Percentiles rank a stretch among this genome's conserved stretches.
phyloP scores from a whole-genome alignment of 2,888 invertebrate species.

The Diarsia rubi region DNA sequence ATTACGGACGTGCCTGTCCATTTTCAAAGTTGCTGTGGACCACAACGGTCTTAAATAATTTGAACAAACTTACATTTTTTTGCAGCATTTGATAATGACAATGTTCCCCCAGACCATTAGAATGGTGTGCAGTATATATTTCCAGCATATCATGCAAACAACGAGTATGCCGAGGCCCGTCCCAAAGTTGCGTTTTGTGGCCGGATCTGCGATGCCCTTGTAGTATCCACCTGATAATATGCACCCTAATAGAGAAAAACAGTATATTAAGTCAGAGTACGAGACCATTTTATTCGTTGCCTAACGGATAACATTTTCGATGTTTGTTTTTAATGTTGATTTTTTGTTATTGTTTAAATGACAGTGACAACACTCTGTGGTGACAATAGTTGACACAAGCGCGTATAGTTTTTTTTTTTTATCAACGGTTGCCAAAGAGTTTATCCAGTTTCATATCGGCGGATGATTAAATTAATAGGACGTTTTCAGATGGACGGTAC shows the following conservation, averaged over 20 bases:
- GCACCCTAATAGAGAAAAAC: constrained; percentile 81
- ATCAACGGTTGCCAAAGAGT: not conserved
- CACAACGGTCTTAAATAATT: not conserved
- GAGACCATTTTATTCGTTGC: constrained; percentile 62
- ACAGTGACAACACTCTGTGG: constrained; percentile 31
- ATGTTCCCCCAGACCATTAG: constrained; percentile 92
- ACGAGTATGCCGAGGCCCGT: constrained; percentile 91
- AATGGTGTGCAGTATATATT: constrained; percentile 90
- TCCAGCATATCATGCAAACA: constrained; percentile 91
- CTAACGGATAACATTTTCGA: constrained; percentile 37
- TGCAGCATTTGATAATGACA: constrained; percentile 90
- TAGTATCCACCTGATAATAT: constrained; percentile 91
- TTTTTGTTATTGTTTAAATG: constrained; percentile 30
- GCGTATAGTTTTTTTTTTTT: constrained; percentile 9
- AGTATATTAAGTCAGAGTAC: constrained; percentile 74
- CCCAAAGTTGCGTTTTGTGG: constrained; percentile 90
- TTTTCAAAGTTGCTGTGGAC: not conserved
- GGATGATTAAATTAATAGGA: not conserved
- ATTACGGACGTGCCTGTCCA: not conserved
- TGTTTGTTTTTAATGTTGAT: constrained; percentile 31
- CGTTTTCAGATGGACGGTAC: constrained; percentile 1
- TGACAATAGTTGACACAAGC: constrained; percentile 20
- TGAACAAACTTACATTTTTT: constrained; percentile 87
- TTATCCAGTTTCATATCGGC: not conserved
- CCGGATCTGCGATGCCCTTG: constrained; percentile 88